Conservation (phyloP, 2,888 invertebrate genomes). For the Eristalis intricaria region DNA sequence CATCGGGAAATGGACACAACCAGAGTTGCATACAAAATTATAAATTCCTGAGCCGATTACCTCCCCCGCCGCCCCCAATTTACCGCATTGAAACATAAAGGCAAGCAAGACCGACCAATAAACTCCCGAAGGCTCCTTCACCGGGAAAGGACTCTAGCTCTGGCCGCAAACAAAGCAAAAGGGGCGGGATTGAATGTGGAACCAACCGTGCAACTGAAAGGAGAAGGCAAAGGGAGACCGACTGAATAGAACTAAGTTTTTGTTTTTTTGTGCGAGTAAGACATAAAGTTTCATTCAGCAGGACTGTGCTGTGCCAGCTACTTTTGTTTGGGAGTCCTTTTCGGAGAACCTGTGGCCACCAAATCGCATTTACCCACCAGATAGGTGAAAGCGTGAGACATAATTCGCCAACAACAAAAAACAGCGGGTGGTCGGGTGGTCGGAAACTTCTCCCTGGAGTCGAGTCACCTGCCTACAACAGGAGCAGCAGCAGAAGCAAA, state of each 20-base stretch:
- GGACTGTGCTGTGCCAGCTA: neutral
- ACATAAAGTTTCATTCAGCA: conserved; percentile 37
- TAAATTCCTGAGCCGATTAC: conserved; percentile 4
- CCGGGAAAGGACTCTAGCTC: neutral
- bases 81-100: conserved; percentile 46
- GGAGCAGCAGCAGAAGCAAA: too few species aligned
- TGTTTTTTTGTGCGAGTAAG: conserved; percentile 16
- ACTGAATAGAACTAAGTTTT: conserved; percentile 1
- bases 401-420: conserved; percentile 20
- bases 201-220: neutral
- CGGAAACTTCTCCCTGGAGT: neutral
- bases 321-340: neutral
- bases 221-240: neutral
- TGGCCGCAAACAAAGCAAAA: conserved; percentile 3
- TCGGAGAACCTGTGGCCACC: conserved; percentile 51
- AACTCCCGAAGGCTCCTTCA: conserved; percentile 6
- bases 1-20: neutral
- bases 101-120: conserved; percentile 40
- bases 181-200: neutral
- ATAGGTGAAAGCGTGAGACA: neutral
- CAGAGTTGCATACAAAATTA: conserved; percentile 10
- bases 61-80: conserved; percentile 10
- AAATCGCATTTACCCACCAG: conserved; percentile 49
- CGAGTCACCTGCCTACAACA: conserved; percentile 2
- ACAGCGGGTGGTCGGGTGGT: neutral